Percentiles rank a stretch among this genome's conserved stretches.
Evolutionary conservation across 2,797 vertebrate species (phyloP).

Genomic region (Enteromius anoplus): DNA sequence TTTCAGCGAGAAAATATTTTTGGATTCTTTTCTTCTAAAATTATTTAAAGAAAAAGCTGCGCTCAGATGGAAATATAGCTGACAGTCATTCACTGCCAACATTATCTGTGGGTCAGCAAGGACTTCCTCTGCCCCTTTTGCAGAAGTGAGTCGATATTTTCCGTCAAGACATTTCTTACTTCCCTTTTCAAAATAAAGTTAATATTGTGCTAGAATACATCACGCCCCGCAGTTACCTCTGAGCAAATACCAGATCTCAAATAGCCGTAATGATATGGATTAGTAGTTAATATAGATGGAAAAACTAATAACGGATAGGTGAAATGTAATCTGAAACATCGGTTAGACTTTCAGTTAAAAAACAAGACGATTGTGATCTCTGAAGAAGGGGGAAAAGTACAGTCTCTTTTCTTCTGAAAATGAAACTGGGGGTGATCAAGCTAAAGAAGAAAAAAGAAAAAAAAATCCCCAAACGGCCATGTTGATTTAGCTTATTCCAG

Average conservation of each 20-base stretch:
- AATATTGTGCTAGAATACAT: slow-evolving; percentile 56
- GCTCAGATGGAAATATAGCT: slow-evolving; percentile 15
- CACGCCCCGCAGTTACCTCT: slow-evolving; percentile 25
- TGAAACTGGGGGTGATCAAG: slow-evolving; percentile 75
- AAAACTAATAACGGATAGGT: slow-evolving; percentile 1
- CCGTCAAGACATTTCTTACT: slow-evolving; percentile 55
- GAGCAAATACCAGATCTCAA: slow-evolving; percentile 1
- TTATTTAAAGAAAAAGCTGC: slow-evolving; percentile 4
- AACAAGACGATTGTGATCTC: slow-evolving; percentile 51
- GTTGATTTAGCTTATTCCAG: slow-evolving; percentile 76
- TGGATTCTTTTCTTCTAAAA: not conserved
- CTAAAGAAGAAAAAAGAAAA: not conserved
- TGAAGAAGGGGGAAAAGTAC: slow-evolving; percentile 61
- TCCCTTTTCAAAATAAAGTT: slow-evolving; percentile 61
- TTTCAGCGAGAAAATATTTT: not conserved
- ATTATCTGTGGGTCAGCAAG: slow-evolving; percentile 16
- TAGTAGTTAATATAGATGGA: slow-evolving; percentile 12
- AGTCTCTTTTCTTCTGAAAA: slow-evolving; percentile 76
- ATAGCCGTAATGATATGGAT: not conserved
- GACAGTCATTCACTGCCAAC: not conserved
- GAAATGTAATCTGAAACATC: slow-evolving; percentile 30
- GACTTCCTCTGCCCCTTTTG: slow-evolving; percentile 51
- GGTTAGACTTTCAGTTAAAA: slow-evolving; percentile 54
- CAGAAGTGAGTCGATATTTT: slow-evolving; percentile 65
- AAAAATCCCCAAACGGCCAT: slow-evolving; percentile 76